These are phyloP conservation scores for Ochropacha duplaris DNA, from an alignment of 2,888 invertebrate species.

Conservation along the genomic window DNA sequence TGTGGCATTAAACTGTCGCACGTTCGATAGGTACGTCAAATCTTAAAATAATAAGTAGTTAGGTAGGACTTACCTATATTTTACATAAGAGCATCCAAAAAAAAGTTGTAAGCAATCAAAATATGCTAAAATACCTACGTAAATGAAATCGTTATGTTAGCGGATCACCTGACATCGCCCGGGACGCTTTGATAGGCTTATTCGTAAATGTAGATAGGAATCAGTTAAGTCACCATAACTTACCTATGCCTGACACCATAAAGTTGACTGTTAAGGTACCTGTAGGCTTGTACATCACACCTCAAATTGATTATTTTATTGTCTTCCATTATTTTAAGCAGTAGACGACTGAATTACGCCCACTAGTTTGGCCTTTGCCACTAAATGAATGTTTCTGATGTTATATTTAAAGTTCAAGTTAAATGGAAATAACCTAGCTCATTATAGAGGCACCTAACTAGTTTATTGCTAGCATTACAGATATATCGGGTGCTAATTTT, in stretches of 20 bases:
- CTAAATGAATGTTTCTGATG: conserved; percentile 16
- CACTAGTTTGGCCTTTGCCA: conserved; percentile 37
- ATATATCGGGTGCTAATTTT: conserved; percentile 68
- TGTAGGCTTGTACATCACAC: conserved; percentile 23
- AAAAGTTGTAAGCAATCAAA: not conserved
- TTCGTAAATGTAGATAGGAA: conserved; percentile 40
- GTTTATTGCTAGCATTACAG: conserved; percentile 67
- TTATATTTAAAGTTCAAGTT: conserved; percentile 29
- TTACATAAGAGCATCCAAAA: not conserved
- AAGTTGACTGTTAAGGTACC: too few relatives aligned
- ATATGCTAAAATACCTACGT: not conserved
- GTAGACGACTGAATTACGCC: conserved; percentile 40
- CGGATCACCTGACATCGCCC: conserved; percentile 24
- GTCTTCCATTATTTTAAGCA: conserved; percentile 75
- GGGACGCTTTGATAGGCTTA: conserved; percentile 30
- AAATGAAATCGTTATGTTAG: conserved; percentile 14
- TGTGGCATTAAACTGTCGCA: too few relatives aligned
- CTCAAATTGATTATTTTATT: conserved; percentile 53
- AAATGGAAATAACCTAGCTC: conserved; percentile 27
- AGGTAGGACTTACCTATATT: too few relatives aligned
- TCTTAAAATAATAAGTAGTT: too few relatives aligned
- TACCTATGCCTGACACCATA: conserved; percentile 30
- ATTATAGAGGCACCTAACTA: conserved; percentile 52
- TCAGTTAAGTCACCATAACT: conserved; percentile 27
- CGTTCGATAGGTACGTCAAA: too few relatives aligned